Evolutionary conservation across 2,888 invertebrate genomes (phyloP).

Genomic region (Chrysolina oricalcia): DNA sequence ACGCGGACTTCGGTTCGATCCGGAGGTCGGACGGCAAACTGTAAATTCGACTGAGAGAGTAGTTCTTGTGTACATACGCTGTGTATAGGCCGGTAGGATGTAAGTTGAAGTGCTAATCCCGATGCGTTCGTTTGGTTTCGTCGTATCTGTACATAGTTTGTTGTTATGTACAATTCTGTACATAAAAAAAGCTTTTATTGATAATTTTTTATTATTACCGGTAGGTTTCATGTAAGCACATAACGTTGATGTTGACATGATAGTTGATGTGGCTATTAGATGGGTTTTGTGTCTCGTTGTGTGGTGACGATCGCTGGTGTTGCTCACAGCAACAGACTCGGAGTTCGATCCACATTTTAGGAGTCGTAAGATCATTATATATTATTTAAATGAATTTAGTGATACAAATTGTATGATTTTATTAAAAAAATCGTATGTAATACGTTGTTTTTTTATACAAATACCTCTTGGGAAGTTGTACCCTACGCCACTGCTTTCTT

Average conservation of each 20-base stretch:
- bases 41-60: slow-evolving; percentile 62
- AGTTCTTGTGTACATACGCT: slow-evolving; percentile 45
- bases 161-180: slow-evolving; percentile 67
- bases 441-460: slow-evolving; percentile 36
- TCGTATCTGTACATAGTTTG: slow-evolving; percentile 65
- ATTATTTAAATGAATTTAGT: slow-evolving; percentile 48
- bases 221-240: slow-evolving; percentile 55
- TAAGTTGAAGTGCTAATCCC: slow-evolving; percentile 39
- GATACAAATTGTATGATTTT: slow-evolving; percentile 55
- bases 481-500: no score
- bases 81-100: slow-evolving; percentile 14
- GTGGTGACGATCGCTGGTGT: slow-evolving; percentile 55
- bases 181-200: slow-evolving; percentile 63
- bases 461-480: no score
- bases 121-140: slow-evolving; percentile 50
- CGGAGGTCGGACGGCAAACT: slow-evolving; percentile 52
- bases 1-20: slow-evolving; percentile 43
- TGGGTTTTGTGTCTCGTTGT: slow-evolving; percentile 62
- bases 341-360: slow-evolving; percentile 44
- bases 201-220: slow-evolving; percentile 55
- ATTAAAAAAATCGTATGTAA: slow-evolving; percentile 52
- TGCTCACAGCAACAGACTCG: slow-evolving; percentile 37
- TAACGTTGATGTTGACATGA: slow-evolving; percentile 53
- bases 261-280: slow-evolving; percentile 60
- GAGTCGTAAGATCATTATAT: slow-evolving; percentile 46